Evolutionary conservation across 1,140 invertebrate genomes (phyloP).

Genomic region (Armadillidium nasatum): DNA sequence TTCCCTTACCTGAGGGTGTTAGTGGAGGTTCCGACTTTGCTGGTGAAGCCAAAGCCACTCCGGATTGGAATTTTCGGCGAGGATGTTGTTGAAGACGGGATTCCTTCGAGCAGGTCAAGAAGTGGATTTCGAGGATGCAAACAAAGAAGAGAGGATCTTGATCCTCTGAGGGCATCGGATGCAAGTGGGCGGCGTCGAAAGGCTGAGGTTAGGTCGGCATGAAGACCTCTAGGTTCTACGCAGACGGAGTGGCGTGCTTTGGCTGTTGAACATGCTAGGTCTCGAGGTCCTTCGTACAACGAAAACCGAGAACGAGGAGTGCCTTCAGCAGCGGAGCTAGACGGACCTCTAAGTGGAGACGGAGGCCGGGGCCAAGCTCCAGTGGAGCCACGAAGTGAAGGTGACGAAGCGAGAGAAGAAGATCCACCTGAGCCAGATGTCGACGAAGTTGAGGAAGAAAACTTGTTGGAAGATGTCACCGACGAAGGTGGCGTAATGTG

Average conservation of each 20-base stretch:
- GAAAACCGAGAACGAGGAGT: conserved; percentile 25
- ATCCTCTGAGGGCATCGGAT: conserved; percentile 17
- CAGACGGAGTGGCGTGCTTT: conserved; percentile 27
- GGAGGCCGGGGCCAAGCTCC: conserved; percentile 20
- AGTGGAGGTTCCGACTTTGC: neutral
- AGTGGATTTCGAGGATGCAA: conserved; percentile 23
- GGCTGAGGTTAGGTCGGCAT: neutral
- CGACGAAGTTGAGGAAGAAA: conserved; percentile 36
- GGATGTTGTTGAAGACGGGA: neutral
- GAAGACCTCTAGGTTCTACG: conserved; percentile 18
- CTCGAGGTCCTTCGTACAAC: conserved; percentile 22
- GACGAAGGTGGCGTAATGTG: conserved; percentile 48
- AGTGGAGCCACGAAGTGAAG: conserved; percentile 21
- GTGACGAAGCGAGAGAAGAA: neutral
- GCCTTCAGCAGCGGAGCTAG: conserved; percentile 16
- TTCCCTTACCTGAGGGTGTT: neutral
- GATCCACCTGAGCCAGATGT: conserved; percentile 26
- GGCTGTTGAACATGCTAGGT: conserved; percentile 9
- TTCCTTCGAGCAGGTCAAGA: conserved; percentile 22
- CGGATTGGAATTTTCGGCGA: neutral
- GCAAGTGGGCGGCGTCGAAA: conserved; percentile 3
- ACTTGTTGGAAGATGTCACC: conserved; percentile 43
- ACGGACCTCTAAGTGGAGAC: neutral
- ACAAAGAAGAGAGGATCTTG: conserved; percentile 18
- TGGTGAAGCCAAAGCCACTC: neutral